Percentiles rank a stretch among this genome's conserved stretches.
Conservation (phyloP, 2,113 vertebrate genomes). For the Bubo blakistoni region DNA sequence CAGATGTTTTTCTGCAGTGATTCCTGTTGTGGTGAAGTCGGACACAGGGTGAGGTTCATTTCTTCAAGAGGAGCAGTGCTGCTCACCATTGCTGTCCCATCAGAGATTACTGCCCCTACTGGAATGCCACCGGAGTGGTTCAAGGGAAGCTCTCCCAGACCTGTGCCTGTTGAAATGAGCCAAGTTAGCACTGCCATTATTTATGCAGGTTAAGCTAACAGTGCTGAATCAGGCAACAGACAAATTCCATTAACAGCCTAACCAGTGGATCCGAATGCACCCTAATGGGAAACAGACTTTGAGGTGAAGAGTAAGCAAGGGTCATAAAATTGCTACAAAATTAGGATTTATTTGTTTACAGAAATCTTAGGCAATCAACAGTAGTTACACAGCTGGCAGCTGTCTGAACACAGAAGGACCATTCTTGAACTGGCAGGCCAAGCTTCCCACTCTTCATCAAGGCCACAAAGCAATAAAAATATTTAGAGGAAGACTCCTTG, state of each 20-base stretch:
- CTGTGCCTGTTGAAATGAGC: not conserved
- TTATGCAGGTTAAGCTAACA: not conserved
- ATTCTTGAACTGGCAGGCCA: not conserved
- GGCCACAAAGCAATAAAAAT: not conserved
- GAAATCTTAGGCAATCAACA: not conserved
- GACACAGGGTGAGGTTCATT: not conserved
- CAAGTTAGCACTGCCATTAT: not conserved
- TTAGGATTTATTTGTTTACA: not conserved
- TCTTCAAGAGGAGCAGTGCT: not conserved
- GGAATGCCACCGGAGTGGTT: not conserved
- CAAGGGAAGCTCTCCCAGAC: not conserved
- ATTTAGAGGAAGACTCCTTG: not conserved
- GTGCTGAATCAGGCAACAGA: not conserved
- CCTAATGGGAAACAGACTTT: not conserved
- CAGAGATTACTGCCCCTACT: not conserved
- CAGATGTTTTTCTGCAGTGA: not conserved
- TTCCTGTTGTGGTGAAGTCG: rapidly evolving
- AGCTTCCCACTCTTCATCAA: not conserved
- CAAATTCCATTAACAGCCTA: not conserved
- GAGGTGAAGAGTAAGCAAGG: not conserved
- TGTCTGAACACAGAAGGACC: not conserved
- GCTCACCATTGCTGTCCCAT: not conserved
- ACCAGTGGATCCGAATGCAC: not conserved
- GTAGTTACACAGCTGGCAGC: not conserved
- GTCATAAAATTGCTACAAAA: not conserved